Percentiles rank a stretch among this genome's conserved stretches.
Conservation (phyloP, 2,113 vertebrate species). For the Siphamia tubifer region DNA sequence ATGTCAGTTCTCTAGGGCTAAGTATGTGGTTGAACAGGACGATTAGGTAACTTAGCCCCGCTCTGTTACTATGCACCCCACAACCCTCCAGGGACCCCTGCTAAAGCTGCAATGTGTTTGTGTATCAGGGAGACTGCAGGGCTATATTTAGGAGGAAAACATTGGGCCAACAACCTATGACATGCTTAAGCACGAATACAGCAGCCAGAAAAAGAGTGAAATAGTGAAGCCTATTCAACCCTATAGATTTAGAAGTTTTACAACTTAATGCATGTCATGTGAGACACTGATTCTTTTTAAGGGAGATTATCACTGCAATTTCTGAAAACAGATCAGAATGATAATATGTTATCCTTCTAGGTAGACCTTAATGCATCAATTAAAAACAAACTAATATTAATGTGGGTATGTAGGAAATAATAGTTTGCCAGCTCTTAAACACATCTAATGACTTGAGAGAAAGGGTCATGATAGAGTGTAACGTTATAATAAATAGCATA, state of each 20-base stretch:
- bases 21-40: conserved; percentile 16
- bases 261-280: not conserved
- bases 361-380: too few species aligned
- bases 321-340: not conserved
- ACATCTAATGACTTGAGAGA: not conserved
- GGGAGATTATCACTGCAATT: not conserved
- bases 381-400: too few species aligned
- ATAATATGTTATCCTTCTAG: too few species aligned
- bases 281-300: not conserved
- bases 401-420: not conserved
- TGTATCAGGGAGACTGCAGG: conserved; percentile 39
- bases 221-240: not conserved
- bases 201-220: not conserved
- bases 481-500: not conserved
- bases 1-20: not conserved
- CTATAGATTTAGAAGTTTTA: not conserved
- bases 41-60: conserved; percentile 43
- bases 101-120: conserved; percentile 64
- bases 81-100: conserved; percentile 38
- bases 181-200: conserved; percentile 48
- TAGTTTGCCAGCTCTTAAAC: not conserved
- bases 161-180: conserved; percentile 45
- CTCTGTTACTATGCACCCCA: conserved; percentile 66
- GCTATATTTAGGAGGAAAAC: conserved; percentile 76
- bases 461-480: not conserved